Evolutionary conservation across 2,888 invertebrate genomes (phyloP).

Genomic region (Margaritifera margaritifera): DNA sequence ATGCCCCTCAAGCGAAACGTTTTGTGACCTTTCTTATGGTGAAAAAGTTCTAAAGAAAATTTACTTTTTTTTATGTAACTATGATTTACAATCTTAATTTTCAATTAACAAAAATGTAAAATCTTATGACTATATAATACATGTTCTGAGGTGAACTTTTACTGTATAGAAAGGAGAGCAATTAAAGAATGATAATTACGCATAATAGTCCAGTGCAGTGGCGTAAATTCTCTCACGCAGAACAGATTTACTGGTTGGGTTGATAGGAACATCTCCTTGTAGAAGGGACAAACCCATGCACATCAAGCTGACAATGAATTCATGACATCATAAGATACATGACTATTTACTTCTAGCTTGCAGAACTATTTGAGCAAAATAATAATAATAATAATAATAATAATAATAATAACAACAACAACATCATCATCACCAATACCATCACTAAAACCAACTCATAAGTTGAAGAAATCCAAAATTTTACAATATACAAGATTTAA

Average conservation of each 20-base stretch:
- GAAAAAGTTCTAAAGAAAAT: too few species aligned
- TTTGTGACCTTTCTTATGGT: too few species aligned
- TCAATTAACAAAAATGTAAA: neutral
- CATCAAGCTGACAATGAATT: conserved; percentile 79
- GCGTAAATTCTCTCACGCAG: conserved; percentile 95
- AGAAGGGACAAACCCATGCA: conserved; percentile 93
- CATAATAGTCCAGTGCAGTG: conserved; percentile 92
- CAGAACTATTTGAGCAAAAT: neutral
- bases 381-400: too few species aligned
- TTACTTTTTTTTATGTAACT: neutral
- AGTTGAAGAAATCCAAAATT: too few species aligned
- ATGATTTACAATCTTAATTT: neutral
- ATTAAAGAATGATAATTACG: conserved; percentile 57
- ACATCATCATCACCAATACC: too few species aligned
- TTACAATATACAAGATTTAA: too few species aligned
- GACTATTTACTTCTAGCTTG: neutral
- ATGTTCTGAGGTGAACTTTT: too few species aligned
- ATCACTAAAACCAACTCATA: too few species aligned
- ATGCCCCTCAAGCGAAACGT: too few species aligned
- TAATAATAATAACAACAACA: too few species aligned
- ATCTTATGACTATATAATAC: too few species aligned
- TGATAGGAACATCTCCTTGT: conserved; percentile 87
- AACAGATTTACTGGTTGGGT: conserved; percentile 86
- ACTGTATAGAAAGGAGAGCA: too few species aligned
- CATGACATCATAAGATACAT: neutral